These are phyloP conservation scores for Heterotilapia buettikoferi DNA, from an alignment of 2,113 vertebrate species.

Conservation along the genomic window DNA sequence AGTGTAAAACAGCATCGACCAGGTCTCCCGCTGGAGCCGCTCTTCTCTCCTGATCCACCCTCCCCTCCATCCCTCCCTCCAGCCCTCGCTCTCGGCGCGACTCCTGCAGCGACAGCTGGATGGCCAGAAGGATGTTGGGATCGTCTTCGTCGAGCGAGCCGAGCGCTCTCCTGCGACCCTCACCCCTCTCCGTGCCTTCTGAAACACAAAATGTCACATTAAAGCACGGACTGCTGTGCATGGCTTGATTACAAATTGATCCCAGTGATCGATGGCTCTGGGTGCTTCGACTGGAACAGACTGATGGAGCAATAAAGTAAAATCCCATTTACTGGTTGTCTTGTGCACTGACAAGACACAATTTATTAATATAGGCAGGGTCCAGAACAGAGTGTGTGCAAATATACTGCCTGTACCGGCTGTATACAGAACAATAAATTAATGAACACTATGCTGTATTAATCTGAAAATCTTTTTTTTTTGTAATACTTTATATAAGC, in stretches of 20 bases:
- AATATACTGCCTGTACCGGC: neutral
- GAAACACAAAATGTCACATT: neutral
- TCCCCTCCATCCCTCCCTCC: slow-evolving; percentile 37
- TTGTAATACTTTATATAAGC: neutral
- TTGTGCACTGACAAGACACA: neutral
- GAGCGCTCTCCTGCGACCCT: slow-evolving; percentile 73
- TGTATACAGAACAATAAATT: neutral
- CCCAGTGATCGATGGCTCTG: neutral
- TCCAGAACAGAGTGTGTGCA: neutral
- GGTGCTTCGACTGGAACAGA: neutral
- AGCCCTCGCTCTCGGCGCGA: slow-evolving; percentile 78
- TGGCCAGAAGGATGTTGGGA: slow-evolving; percentile 94
- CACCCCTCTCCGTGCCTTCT: slow-evolving; percentile 76
- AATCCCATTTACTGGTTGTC: slow-evolving; percentile 33
- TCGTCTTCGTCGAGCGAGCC: slow-evolving; percentile 96
- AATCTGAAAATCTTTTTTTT: neutral
- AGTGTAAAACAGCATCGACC: slow-evolving; percentile 47
- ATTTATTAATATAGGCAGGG: neutral
- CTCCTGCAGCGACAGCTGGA: slow-evolving; percentile 96
- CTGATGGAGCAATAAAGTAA: slow-evolving; percentile 28
- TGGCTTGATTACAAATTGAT: neutral
- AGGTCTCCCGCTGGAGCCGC: slow-evolving; percentile 36
- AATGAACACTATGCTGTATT: neutral
- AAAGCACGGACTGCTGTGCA: neutral
- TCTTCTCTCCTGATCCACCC: slow-evolving; percentile 27